Base-by-base conservation (phyloP, 2,113 vertebrate species). In the Cyprinodon tularosa region DNA sequence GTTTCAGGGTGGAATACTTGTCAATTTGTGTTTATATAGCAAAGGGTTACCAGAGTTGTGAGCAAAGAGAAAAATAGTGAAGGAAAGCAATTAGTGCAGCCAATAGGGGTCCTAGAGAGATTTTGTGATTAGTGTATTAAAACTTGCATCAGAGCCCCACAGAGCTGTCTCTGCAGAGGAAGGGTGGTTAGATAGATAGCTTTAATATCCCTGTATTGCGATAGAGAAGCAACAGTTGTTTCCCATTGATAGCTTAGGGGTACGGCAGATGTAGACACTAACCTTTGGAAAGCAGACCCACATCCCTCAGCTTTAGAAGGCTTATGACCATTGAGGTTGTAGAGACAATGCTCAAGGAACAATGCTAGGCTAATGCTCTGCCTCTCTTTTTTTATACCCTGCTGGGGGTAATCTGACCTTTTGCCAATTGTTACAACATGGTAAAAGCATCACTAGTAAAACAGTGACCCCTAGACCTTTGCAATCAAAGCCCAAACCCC, bases 141-240 rank as follows among this genome's bases (percentile, higher is more conserved):
- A 90, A 86, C 87, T 90, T 88, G 82, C 89, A 89, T 84, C 89
- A 82, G 75, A 88, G 85, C 82, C 80, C 81, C 81, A 90, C 87
- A 22, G 62, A 79, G 88, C 87, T 91, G 90, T 87, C 90, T 87
- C 73, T 4, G 75, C 70, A 81, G 73, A 84, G 71, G 71, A 79
- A 71, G 70, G 78, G 69, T 57, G 63, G 84, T 75, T 38, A 84
- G 91, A 93, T 90, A 91, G 91, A 90, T 91, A 89, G 90, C 88
- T 90, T 93, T 93, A 92, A 93, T 93, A 91, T 92, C 76, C 70
- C 77, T 62, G 68, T 83, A 78, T 89, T 88, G 82, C 72, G 12
- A 80, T 84, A 67, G 78, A 53, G 62, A 80, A 78, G 92, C 93
- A 94, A 92, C 93, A 92, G 92, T 93, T 94, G 90, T 91, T 83